These are phyloP conservation scores for Alloplasta piceator DNA, from an alignment of 2,888 invertebrate genomes.

Conservation along the genomic window DNA sequence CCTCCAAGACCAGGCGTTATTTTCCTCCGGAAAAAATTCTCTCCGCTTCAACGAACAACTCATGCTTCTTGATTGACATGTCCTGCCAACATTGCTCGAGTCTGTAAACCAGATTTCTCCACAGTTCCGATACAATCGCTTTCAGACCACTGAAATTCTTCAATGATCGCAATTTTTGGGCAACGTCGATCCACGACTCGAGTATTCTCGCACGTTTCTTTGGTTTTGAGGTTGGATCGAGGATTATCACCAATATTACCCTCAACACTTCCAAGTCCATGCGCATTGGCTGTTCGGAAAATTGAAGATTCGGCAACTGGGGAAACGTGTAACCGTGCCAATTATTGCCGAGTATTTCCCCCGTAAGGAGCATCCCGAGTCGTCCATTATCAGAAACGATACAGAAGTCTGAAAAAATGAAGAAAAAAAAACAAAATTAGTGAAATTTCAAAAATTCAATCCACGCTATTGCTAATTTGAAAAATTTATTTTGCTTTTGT, in stretches of 20 bases:
- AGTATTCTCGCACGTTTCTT: constrained; percentile 94
- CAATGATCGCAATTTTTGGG: constrained; percentile 93
- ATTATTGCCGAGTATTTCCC: constrained; percentile 82
- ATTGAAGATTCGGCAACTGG: constrained; percentile 93
- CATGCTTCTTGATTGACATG: constrained; percentile 93
- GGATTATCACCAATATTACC: constrained; percentile 96
- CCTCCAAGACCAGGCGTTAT: constrained; percentile 98
- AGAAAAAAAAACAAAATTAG: too few relatives aligned
- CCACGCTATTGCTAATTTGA: too few relatives aligned
- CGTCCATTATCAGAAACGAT: constrained; percentile 85
- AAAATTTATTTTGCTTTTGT: too few relatives aligned
- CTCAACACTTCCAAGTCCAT: constrained; percentile 98
- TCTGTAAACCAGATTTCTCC: constrained; percentile 97
- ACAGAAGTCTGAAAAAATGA: constrained; percentile 78
- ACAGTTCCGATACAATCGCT: constrained; percentile 97
- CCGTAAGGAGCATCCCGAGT: constrained; percentile 77
- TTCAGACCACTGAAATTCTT: constrained; percentile 99
- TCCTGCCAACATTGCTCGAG: constrained; percentile 96
- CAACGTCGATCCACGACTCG: constrained; percentile 98
- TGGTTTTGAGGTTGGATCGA: constrained; percentile 91
- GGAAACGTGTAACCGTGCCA: constrained; percentile 90
- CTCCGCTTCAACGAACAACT: constrained; percentile 96
- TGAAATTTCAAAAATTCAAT: too few relatives aligned
- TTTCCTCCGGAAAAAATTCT: constrained; percentile 99
- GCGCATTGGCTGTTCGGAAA: constrained; percentile 98